Conservation (phyloP, 2,113 vertebrate genomes). For the Ginglymostoma cirratum region DNA sequence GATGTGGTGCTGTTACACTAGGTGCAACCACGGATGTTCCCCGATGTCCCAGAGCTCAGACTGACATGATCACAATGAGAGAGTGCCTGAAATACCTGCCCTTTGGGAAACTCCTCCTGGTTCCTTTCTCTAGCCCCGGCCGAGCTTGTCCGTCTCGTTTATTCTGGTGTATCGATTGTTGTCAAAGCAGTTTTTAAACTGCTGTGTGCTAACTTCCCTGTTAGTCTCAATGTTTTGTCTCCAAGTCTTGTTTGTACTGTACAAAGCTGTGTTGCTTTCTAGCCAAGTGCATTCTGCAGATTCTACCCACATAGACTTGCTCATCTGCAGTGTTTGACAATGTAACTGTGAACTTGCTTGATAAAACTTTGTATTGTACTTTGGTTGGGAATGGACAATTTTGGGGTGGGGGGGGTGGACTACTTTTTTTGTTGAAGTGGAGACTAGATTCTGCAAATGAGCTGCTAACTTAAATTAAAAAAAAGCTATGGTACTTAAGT, state of each 20-base stretch:
- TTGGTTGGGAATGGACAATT: background rate
- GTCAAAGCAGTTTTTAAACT: background rate
- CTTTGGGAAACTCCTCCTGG: background rate
- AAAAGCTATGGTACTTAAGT: background rate
- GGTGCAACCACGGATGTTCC: background rate
- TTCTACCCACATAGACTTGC: background rate
- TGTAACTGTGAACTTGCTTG: slow-evolving; percentile 9
- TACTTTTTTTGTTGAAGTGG: background rate
- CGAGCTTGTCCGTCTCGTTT: background rate
- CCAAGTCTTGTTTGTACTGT: background rate
- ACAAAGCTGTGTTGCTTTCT: background rate
- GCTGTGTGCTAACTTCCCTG: background rate
- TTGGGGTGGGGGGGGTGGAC: background rate
- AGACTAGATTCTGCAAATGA: background rate
- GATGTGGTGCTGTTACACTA: background rate
- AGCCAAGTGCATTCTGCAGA: background rate
- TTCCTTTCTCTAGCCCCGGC: background rate
- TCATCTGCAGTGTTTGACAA: background rate
- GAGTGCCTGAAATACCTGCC: background rate
- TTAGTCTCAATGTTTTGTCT: background rate
- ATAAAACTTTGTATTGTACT: background rate
- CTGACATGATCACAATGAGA: background rate
- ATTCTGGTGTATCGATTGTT: background rate
- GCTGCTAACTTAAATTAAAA: slow-evolving; percentile 5
- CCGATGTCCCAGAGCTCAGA: background rate